These are phyloP conservation scores for Aphaenogaster floridana DNA, from an alignment of 1,140 invertebrate species.

Conservation along the genomic window DNA sequence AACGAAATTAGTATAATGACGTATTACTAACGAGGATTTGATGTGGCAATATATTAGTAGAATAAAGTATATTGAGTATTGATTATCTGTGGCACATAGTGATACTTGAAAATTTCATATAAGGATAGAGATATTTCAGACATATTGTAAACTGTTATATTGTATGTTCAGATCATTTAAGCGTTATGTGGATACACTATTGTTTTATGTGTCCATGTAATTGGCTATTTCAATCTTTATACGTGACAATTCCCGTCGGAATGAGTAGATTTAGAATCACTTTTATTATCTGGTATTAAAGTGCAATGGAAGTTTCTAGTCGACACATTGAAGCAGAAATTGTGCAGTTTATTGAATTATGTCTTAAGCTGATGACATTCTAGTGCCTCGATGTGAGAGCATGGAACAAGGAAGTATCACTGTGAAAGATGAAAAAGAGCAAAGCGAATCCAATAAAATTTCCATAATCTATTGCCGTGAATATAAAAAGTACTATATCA, in stretches of 20 bases:
- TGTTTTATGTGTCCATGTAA: not conserved
- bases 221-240: conserved; percentile 34
- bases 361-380: conserved; percentile 16
- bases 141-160: not conserved
- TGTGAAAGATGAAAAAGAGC: conserved; percentile 1
- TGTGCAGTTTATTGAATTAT: conserved; percentile 35
- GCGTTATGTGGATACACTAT: not conserved
- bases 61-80: not conserved
- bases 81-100: not conserved
- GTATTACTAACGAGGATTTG: conserved; percentile 19
- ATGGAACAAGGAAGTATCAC: not conserved
- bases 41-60: not conserved
- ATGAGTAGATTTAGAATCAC: conserved; percentile 22
- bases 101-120: not conserved
- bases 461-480: not conserved
- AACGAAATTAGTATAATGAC: not conserved
- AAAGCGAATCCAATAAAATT: not conserved
- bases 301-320: conserved; percentile 7
- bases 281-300: conserved; percentile 37
- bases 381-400: not conserved
- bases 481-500: not conserved
- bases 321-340: conserved; percentile 40
- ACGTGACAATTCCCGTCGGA: not conserved
- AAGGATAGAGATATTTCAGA: not conserved
- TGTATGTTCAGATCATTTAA: not conserved